phyloP scores from a whole-genome alignment of 2,888 invertebrate species.

The Drosophila greeni region DNA sequence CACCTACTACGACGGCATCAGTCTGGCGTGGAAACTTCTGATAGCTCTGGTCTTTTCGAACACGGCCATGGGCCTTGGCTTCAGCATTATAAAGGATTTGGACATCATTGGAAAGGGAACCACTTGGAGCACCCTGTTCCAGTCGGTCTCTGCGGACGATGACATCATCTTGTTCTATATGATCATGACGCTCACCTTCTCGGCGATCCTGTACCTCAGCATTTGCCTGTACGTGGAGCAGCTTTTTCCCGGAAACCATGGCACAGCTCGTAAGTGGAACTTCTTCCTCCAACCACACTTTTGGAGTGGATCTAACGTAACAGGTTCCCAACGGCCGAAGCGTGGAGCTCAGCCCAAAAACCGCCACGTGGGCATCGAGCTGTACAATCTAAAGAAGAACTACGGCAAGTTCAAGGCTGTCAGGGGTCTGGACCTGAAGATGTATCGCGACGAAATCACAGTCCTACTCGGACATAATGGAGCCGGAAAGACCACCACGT shows the following conservation, averaged over 20 bases:
- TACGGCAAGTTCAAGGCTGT: constrained; percentile 82
- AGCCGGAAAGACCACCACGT: constrained; percentile 94
- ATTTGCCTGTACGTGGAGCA: constrained; percentile 91
- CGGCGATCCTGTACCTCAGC: constrained; percentile 81
- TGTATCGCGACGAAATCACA: constrained; percentile 92
- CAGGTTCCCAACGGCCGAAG: neutral
- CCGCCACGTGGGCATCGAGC: constrained; percentile 78
- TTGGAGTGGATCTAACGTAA: constrained; percentile 76
- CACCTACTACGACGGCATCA: constrained; percentile 83
- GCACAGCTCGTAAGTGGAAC: constrained; percentile 88
- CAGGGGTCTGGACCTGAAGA: constrained; percentile 84
- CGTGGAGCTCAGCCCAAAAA: too few relatives aligned
- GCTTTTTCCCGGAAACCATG: constrained; percentile 89
- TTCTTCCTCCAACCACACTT: constrained; percentile 83
- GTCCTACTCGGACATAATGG: constrained; percentile 87
- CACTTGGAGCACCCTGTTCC: constrained; percentile 80
- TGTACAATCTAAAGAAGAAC: constrained; percentile 82
- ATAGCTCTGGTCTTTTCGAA: constrained; percentile 84
- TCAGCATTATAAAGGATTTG: constrained; percentile 84
- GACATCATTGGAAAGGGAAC: constrained; percentile 83
- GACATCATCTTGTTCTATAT: constrained; percentile 84
- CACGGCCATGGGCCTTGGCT: constrained; percentile 87
- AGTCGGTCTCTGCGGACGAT: constrained; percentile 84
- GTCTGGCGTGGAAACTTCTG: constrained; percentile 81
- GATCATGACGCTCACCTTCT: constrained; percentile 82